Conservation (phyloP, 37 sponge, comb jelly and placozoan species). For the Petrosia ficiformis region DNA sequence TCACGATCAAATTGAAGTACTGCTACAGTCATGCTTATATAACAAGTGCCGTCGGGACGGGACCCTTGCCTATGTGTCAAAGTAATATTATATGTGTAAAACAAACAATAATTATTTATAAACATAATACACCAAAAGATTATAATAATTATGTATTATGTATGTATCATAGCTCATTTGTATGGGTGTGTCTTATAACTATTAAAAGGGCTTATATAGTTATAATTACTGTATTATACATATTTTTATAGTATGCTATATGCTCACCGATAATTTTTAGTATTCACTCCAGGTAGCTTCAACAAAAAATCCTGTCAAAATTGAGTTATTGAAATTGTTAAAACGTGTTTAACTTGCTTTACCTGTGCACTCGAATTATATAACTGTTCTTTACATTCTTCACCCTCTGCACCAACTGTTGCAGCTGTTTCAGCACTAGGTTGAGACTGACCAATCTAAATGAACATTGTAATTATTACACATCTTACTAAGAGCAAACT, state of each 20-base stretch:
- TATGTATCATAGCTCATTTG: no score
- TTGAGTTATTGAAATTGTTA: neutral
- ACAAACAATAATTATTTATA: neutral
- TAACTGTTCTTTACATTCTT: conserved; percentile 7
- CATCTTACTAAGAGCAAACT: neutral
- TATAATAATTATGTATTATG: no score
- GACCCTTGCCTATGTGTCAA: no score
- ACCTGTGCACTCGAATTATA: conserved; percentile 53
- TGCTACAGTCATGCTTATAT: no score
- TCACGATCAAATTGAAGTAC: no score
- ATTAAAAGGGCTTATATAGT: no score
- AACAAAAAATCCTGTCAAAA: conserved; percentile 73
- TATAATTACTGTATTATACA: no score
- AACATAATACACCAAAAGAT: no score
- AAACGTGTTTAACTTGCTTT: neutral
- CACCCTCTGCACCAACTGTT: conserved; percentile 34
- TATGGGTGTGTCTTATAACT: no score
- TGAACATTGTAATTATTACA: neutral
- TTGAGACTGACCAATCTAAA: conserved; percentile 62
- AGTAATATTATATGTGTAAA: neutral
- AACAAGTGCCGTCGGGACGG: no score
- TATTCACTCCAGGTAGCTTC: conserved; percentile 86
- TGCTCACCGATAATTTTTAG: conserved; percentile 80
- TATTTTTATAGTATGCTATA: no score
- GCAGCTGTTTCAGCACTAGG: conserved; percentile 68